Evolutionary conservation across 1,140 invertebrate genomes (phyloP).

Genomic region (Drosophila sp.): DNA sequence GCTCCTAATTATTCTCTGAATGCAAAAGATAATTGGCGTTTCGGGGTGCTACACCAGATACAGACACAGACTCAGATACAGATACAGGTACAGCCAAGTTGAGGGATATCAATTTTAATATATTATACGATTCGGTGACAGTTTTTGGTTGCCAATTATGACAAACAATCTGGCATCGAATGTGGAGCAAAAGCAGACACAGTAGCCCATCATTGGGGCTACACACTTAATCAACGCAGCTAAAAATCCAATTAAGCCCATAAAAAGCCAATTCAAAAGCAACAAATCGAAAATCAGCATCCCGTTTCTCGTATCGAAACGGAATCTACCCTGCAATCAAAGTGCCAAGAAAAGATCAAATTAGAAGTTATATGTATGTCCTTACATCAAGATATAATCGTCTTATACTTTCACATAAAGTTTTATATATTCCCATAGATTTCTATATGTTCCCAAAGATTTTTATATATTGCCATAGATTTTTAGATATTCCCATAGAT

Average conservation of each 20-base stretch:
- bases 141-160: conserved; percentile 63
- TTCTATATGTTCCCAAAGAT: too few species aligned
- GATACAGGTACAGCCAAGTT: neutral
- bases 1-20: conserved; percentile 83
- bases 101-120: conserved; percentile 63
- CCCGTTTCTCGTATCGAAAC: neutral
- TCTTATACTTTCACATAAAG: too few species aligned
- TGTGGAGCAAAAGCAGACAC: conserved; percentile 16
- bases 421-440: too few species aligned
- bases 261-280: conserved; percentile 23
- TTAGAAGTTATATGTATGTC: neutral
- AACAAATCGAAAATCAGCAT: neutral
- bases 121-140: conserved; percentile 40
- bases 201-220: conserved; percentile 28
- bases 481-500: too few species aligned
- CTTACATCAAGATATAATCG: too few species aligned
- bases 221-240: conserved; percentile 54
- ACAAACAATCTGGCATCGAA: conserved; percentile 57
- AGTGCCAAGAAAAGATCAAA: neutral
- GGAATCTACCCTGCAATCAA: neutral
- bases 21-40: conserved; percentile 82
- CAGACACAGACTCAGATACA: neutral
- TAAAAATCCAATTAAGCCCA: conserved; percentile 68
- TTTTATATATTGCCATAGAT: too few species aligned
- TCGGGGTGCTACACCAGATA: conserved; percentile 32